These are phyloP conservation scores for Ascaphus truei DNA, from an alignment of 2,113 vertebrate genomes.

Conservation along the genomic window DNA sequence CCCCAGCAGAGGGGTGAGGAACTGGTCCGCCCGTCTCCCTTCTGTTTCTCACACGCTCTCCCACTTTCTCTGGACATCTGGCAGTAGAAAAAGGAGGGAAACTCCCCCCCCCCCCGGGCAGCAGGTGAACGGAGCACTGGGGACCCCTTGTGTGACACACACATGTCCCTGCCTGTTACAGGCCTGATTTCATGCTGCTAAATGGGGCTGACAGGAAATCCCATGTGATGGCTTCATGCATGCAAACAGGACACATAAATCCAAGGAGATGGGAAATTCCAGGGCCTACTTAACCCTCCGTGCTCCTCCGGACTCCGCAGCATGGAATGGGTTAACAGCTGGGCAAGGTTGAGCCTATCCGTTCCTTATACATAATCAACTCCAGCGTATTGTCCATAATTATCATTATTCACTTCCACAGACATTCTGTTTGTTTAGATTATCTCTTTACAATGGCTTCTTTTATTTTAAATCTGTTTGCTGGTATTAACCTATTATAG, in stretches of 20 bases:
- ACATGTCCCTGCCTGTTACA: slow-evolving; percentile 38
- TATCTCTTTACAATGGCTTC: no score
- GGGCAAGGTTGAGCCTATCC: no score
- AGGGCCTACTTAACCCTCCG: background rate
- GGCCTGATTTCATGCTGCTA: slow-evolving; percentile 39
- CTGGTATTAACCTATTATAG: no score
- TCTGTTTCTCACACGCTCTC: background rate
- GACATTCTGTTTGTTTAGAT: no score
- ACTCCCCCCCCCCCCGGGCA: background rate
- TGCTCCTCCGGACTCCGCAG: background rate
- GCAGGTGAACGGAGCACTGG: background rate
- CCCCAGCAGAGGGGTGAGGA: no score
- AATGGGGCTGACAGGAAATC: slow-evolving; percentile 34
- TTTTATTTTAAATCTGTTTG: no score
- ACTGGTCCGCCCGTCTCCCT: no score
- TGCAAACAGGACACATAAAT: background rate
- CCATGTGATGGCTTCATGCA: slow-evolving; percentile 7
- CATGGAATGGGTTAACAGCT: slow-evolving; percentile 12
- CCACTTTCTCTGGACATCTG: background rate
- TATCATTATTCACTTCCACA: no score
- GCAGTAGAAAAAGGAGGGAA: background rate
- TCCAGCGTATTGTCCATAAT: no score
- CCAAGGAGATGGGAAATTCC: background rate
- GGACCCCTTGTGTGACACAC: slow-evolving; percentile 12
- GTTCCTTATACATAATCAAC: no score